phyloP scores from a whole-genome alignment of 1,140 invertebrate species.

The Steinernema feltiae region DNA sequence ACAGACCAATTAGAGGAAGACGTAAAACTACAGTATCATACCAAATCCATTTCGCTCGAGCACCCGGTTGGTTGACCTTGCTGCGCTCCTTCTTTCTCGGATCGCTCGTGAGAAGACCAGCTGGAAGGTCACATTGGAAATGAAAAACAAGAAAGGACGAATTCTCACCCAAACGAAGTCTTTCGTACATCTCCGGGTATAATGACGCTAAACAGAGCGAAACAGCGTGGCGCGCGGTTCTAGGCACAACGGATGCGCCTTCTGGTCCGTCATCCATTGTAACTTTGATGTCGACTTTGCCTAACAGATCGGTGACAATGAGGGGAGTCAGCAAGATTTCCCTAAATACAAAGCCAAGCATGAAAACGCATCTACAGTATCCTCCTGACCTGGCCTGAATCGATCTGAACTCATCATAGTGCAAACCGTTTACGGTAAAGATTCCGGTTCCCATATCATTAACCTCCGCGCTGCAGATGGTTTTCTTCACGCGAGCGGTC shows the following conservation, averaged over 20 bases:
- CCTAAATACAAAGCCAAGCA: constrained; percentile 30
- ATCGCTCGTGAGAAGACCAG: constrained; percentile 80
- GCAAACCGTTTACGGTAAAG: constrained; percentile 42
- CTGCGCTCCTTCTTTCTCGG: constrained; percentile 75
- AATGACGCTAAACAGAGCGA: constrained; percentile 47
- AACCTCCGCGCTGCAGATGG: constrained; percentile 38
- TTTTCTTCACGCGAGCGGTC: constrained; percentile 30
- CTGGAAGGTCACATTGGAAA: constrained; percentile 62
- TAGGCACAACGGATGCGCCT: constrained; percentile 40
- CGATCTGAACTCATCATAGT: constrained; percentile 39
- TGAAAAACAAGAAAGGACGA: not conserved
- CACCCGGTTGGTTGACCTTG: constrained; percentile 83
- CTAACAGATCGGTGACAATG: constrained; percentile 43
- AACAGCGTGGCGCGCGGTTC: constrained; percentile 44
- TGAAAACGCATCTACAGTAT: not conserved
- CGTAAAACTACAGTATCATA: constrained; percentile 31
- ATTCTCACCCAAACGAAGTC: constrained; percentile 41
- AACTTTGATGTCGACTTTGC: constrained; percentile 45
- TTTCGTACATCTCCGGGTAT: constrained; percentile 43
- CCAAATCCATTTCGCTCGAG: constrained; percentile 87
- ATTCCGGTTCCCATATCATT: constrained; percentile 47
- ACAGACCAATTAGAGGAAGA: not conserved
- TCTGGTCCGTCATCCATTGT: constrained; percentile 32
- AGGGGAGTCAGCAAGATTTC: constrained; percentile 47
- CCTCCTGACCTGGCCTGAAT: constrained; percentile 40